Percentiles rank a stretch among this genome's conserved stretches.
Conservation (phyloP, 2,113 vertebrate genomes). For the Phasianus colchicus region DNA sequence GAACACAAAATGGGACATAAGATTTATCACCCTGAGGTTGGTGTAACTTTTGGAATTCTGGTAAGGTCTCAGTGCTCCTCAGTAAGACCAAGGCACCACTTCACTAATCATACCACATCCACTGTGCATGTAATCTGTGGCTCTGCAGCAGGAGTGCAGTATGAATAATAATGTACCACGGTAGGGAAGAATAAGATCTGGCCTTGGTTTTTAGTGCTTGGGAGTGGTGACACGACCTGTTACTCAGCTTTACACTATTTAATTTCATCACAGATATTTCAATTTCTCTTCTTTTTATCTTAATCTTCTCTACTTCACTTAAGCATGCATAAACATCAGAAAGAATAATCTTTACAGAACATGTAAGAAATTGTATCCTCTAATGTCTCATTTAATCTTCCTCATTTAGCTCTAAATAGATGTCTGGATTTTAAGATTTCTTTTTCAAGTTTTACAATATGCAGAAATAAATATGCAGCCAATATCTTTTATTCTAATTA, state of each 20-base stretch:
- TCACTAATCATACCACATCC: not conserved
- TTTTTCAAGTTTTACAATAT: not conserved
- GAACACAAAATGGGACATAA: not conserved
- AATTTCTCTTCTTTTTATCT: constrained; percentile 20
- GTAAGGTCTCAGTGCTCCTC: rapidly evolving
- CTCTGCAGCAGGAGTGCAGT: not conserved
- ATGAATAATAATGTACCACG: not conserved
- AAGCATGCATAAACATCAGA: not conserved
- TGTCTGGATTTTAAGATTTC: not conserved
- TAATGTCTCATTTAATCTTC: not conserved
- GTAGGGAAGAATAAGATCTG: not conserved
- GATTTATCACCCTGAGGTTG: not conserved
- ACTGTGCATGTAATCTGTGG: rapidly evolving
- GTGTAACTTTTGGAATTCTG: not conserved
- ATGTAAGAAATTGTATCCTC: not conserved
- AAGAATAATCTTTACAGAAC: not conserved
- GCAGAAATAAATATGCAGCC: constrained; percentile 1
- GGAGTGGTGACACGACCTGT: not conserved
- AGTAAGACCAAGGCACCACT: not conserved
- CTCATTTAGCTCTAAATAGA: not conserved
- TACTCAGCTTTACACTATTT: not conserved
- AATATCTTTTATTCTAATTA: constrained; percentile 20
- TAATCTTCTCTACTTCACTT: not conserved
- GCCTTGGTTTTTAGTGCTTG: not conserved
- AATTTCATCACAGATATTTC: not conserved